Conservation (phyloP, 2,797 vertebrate genomes). For the Falco berigora region DNA sequence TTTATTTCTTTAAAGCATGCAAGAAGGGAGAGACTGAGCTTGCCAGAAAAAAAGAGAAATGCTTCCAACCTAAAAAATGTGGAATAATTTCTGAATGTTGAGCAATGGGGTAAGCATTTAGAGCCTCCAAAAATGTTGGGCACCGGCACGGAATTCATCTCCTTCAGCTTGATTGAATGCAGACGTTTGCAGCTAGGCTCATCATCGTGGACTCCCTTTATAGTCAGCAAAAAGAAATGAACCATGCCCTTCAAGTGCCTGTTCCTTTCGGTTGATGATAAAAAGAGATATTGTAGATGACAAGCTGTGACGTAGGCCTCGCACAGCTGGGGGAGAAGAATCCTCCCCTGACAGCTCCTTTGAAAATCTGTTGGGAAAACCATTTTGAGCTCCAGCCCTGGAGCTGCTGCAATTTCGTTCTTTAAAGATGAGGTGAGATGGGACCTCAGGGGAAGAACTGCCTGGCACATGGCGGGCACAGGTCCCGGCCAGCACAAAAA, state of each 20-base stretch:
- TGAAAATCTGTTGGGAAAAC: background rate
- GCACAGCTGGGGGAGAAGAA: conserved; percentile 10
- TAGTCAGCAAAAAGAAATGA: conserved; percentile 46
- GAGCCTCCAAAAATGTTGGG: conserved; percentile 38
- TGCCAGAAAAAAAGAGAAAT: conserved; percentile 26
- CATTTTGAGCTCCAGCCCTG: background rate
- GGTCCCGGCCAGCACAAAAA: accelerated
- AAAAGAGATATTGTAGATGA: conserved; percentile 31
- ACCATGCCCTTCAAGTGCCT: conserved; percentile 25
- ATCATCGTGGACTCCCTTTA: background rate
- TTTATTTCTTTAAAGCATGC: background rate
- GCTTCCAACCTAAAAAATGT: conserved; percentile 28
- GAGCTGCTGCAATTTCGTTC: background rate
- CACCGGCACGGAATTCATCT: background rate
- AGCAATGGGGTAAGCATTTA: conserved; percentile 32
- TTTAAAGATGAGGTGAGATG: background rate
- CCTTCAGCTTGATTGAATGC: conserved; percentile 27
- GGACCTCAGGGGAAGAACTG: background rate
- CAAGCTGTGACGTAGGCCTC: conserved; percentile 28
- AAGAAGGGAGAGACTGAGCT: conserved; percentile 4
- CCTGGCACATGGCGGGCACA: accelerated
- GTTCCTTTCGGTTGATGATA: background rate
- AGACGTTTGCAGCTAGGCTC: conserved; percentile 3
- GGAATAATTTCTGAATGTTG: conserved; percentile 36
- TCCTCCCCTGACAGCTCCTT: background rate